Conservation (phyloP, 2,888 invertebrate species). For the Hirtodrosophila alboralis region DNA sequence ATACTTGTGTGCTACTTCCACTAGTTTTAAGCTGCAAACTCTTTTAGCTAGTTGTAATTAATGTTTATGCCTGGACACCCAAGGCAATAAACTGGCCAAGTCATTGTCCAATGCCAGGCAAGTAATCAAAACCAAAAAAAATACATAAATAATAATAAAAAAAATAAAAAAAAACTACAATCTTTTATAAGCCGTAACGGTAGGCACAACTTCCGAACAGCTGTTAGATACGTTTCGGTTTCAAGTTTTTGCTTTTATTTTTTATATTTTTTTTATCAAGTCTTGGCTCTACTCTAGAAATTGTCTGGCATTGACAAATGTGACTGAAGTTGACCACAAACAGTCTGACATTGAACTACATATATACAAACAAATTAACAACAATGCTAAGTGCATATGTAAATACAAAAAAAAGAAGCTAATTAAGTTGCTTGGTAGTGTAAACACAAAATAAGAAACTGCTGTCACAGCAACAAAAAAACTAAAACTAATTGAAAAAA, state of each 20-base stretch:
- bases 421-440: slow-evolving; percentile 39
- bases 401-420: slow-evolving; percentile 30
- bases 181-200: slow-evolving; percentile 67
- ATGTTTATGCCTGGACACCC: slow-evolving; percentile 52
- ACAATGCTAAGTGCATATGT: slow-evolving; percentile 23
- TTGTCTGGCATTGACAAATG: slow-evolving; percentile 73
- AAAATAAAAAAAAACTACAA: slow-evolving; percentile 10
- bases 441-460: slow-evolving; percentile 37
- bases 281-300: slow-evolving; percentile 55
- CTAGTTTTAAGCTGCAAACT: slow-evolving; percentile 3
- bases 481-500: slow-evolving; percentile 45
- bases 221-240: slow-evolving; percentile 43
- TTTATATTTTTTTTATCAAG: slow-evolving; percentile 8
- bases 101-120: slow-evolving; percentile 67
- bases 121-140: not conserved
- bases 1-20: slow-evolving; percentile 45
- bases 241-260: not conserved
- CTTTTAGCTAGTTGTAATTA: slow-evolving; percentile 44
- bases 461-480: slow-evolving; percentile 31
- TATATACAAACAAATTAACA: slow-evolving; percentile 32
- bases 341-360: slow-evolving; percentile 71
- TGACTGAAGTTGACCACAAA: slow-evolving; percentile 60
- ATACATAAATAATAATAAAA: slow-evolving; percentile 6
- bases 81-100: slow-evolving; percentile 56
- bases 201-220: slow-evolving; percentile 66